Percentiles rank a stretch among this genome's conserved stretches.
phyloP scores from a whole-genome alignment of 2,888 invertebrate species.

The Rhagonycha fulva region DNA sequence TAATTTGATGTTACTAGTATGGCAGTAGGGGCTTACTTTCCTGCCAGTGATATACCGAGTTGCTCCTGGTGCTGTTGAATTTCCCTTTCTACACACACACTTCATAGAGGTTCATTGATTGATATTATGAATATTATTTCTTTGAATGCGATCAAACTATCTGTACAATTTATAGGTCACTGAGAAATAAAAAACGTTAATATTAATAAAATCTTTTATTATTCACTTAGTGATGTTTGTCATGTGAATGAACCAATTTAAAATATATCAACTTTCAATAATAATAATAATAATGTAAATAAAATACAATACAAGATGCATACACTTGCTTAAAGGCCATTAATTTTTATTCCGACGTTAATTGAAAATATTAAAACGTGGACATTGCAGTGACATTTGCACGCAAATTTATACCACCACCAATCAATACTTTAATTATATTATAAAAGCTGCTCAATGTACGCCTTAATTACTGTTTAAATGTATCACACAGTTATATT shows the following conservation, averaged over 20 bases:
- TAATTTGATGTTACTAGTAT: no score
- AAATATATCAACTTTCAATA: slow-evolving; percentile 49
- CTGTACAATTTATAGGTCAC: no score
- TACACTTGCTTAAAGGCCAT: slow-evolving; percentile 50
- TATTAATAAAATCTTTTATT: slow-evolving; percentile 36
- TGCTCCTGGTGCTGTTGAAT: no score
- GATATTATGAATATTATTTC: no score
- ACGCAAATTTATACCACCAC: slow-evolving; percentile 29
- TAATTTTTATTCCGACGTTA: slow-evolving; percentile 16
- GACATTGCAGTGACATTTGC: not conserved
- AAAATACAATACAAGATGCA: slow-evolving; percentile 53
- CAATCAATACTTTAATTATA: slow-evolving; percentile 22
- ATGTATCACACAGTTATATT: slow-evolving; percentile 8
- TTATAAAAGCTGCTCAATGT: slow-evolving; percentile 29
- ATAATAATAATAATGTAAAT: slow-evolving; percentile 46
- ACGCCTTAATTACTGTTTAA: slow-evolving; percentile 22
- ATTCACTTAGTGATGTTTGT: slow-evolving; percentile 40
- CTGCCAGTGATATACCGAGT: no score
- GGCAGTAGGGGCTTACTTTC: no score
- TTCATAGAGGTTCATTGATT: no score
- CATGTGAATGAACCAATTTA: slow-evolving; percentile 36
- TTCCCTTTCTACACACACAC: no score
- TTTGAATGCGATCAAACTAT: no score
- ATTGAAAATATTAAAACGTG: not conserved
- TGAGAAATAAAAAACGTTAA: not conserved